These are phyloP conservation scores for Aleiodes testaceus DNA, from an alignment of 2,888 invertebrate genomes.

Conservation along the genomic window DNA sequence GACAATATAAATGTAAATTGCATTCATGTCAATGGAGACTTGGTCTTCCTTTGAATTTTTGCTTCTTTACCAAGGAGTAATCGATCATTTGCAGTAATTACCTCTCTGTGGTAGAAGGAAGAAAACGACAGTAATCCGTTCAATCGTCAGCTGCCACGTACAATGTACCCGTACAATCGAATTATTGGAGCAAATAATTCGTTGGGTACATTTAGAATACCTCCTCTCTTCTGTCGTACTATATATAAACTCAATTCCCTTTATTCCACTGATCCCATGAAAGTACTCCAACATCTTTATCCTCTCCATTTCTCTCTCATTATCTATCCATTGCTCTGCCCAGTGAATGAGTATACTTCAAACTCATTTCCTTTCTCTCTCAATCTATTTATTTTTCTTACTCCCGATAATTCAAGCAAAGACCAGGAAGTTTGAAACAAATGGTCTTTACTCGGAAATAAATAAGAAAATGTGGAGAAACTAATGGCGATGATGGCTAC, in stretches of 20 bases:
- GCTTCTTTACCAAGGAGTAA: slow-evolving; percentile 14
- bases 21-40: not conserved
- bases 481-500: slow-evolving; percentile 1
- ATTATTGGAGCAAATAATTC: slow-evolving; percentile 46
- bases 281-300: not conserved
- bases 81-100: slow-evolving; percentile 39
- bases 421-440: not conserved
- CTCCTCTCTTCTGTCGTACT: slow-evolving; percentile 30
- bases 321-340: slow-evolving; percentile 8
- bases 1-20: slow-evolving; percentile 2
- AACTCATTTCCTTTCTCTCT: slow-evolving; percentile 10
- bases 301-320: slow-evolving; percentile 24
- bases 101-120: slow-evolving; percentile 26
- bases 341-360: slow-evolving; percentile 25
- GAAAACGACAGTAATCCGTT: slow-evolving; percentile 42
- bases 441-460: too few relatives aligned
- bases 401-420: not conserved
- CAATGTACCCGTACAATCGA: slow-evolving; percentile 45
- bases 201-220: slow-evolving; percentile 40
- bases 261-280: slow-evolving; percentile 20
- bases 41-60: not conserved
- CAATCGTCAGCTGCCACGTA: slow-evolving; percentile 43
- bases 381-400: slow-evolving; percentile 23
- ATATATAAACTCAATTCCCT: slow-evolving; percentile 11
- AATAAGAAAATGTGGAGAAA: not conserved